Evolutionary conservation across 92 coral and sea anemone species (phyloP), one percentile per base, ranked within the genome.

Genomic region (Desmophyllum pertusum): DNA sequence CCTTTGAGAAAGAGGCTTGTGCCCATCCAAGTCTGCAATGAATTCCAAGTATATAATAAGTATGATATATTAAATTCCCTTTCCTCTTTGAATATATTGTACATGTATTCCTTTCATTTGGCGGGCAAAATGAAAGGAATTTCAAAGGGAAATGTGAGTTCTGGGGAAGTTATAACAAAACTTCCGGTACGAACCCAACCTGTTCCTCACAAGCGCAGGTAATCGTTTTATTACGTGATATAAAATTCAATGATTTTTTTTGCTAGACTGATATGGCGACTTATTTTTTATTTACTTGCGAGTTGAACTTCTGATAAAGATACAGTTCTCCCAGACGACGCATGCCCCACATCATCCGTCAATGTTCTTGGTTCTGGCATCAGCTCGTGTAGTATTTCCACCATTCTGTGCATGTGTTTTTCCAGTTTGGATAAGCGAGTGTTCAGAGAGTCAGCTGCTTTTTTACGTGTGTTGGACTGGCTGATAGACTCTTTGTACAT

Each of bases 381-480:
- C 50, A 70, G 4, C 51, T 48, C 50, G 2, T 25, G 70, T 3
- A 83, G 73, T 33, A 65, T 62, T 46, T 84, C 81, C 52, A 84
- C 73, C 45, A 84, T 84, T 48, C 81, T 84, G 37, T 84, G 63
- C 63, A 68, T 74, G 64, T 75, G 74, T 64, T 84, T 75, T 76
- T 84, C 87, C 38, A 84, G 74, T 75, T 45, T 74, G 39, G 59
- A 65, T 6, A 74, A 75, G 13, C 87, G 81, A 18, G 46, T 57
- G 75, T 75, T 66, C 71, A 78, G 30, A 31, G 88, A 59, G 19
- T 68, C 29, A 33, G 38, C 36, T 0, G 77, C 17, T 36, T 62
- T 85, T 15, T 76, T 76, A 15, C 45, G 50, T 17, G 51, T 8
- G 55, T 31, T 77, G 55, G 53, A 36, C 37, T 75, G 76, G 27